Percentiles rank a stretch among this genome's conserved stretches.
phyloP scores from a whole-genome alignment of 2,797 vertebrate species.

The Mormyrops boulengeri region DNA sequence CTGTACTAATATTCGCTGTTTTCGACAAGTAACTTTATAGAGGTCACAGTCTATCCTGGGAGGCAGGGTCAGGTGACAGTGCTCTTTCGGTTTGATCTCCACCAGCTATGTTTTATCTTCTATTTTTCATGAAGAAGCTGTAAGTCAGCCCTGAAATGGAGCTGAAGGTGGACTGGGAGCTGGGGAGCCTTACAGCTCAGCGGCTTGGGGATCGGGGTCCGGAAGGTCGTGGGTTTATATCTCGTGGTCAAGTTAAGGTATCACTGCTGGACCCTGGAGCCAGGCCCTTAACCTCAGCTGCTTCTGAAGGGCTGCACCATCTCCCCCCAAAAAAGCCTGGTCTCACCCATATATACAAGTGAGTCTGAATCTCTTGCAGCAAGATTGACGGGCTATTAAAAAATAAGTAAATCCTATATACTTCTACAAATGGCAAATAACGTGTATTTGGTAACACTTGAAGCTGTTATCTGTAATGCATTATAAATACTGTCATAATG shows the following conservation, averaged over 20 bases:
- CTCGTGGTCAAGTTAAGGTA: neutral
- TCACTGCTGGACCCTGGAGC: neutral
- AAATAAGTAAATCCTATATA: neutral
- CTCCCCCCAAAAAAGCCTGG: neutral
- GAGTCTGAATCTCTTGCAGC: neutral
- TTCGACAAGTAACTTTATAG: neutral
- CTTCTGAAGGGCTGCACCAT: neutral
- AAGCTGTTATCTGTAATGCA: neutral
- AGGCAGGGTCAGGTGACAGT: neutral
- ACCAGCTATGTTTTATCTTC: neutral
- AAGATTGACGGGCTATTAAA: neutral
- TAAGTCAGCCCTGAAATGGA: neutral
- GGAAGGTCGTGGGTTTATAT: neutral
- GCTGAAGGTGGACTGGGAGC: neutral
- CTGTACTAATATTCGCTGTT: neutral
- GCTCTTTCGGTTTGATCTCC: neutral
- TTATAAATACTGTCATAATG: neutral
- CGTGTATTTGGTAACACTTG: neutral
- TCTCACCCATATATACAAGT: neutral
- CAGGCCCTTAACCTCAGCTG: neutral
- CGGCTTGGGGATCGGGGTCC: neutral
- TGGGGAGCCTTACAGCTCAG: neutral
- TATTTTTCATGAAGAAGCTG: neutral
- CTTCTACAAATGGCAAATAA: neutral
- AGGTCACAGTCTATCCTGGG: neutral